Evolutionary conservation across 2,888 invertebrate species (phyloP), one percentile per base, ranked within the genome.

Genomic region (Halocaridina rubra): DNA sequence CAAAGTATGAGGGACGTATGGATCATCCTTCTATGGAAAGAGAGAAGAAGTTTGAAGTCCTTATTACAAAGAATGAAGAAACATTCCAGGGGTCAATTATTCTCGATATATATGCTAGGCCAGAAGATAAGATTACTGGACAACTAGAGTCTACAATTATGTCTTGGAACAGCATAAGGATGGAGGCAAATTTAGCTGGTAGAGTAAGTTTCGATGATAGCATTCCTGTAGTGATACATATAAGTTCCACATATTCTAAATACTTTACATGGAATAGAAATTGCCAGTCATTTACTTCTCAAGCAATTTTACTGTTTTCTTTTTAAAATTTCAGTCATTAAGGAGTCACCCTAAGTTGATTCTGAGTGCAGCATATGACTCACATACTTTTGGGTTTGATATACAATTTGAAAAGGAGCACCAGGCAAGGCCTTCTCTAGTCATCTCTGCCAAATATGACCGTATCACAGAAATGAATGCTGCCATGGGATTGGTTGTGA

Each of bases 41-140:
- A 13, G 27, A 27, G 29, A 22, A 19, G 22, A 27, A 29, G 29
- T 27, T 69, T 27, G 69, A 27, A 16, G n/a, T 69, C 30, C 69
- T 29, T 8, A 19, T 30, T 30, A 30, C 27, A 69, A 30, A 19
- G 19, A 30, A 29, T 3, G 29, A 29, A 69, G 5, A n/a, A 24
- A 27, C 22, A 10, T 3, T 57, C 59, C 24, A 24, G 27, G 82
- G 82, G 3, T 30, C 78, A 33, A 39, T 82, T 39, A 72, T 78
- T n/a, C 61, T 82, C 69, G 78, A 82, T 64, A 46, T 82, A 32
- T 82, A 76, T 57, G 72, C 71, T 16, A 71, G 61, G 29, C 71
- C 46, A 16, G 72, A 29, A 8, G 82, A 82, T 57, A 78, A 72
- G 53, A 67, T 82, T n/a, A 59, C 39, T 24, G 82, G 78, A 24